These are phyloP conservation scores for Lathronympha strigana DNA, from an alignment of 2,888 invertebrate species.

Conservation along the genomic window DNA sequence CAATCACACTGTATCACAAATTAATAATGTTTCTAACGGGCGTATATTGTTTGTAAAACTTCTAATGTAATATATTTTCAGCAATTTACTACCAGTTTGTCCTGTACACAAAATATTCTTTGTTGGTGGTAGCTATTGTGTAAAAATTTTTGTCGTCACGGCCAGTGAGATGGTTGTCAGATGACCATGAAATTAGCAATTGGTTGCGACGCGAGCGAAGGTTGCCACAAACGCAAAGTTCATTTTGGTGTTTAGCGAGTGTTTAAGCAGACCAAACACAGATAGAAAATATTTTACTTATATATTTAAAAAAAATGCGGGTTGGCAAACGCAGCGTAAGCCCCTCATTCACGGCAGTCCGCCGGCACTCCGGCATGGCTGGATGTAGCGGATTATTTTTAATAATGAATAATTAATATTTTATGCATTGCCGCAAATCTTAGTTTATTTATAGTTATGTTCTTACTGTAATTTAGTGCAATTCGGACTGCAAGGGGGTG, in stretches of 20 bases:
- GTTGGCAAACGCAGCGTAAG: no score
- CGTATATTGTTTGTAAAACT: conserved; percentile 50
- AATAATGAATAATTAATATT: no score
- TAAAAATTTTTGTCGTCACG: conserved; percentile 75
- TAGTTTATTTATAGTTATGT: no score
- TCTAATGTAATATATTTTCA: conserved; percentile 56
- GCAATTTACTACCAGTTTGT: conserved; percentile 54
- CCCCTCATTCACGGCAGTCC: no score
- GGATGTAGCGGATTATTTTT: no score
- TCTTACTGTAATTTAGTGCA: no score
- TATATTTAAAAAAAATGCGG: no score
- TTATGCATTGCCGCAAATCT: no score
- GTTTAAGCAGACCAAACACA: conserved; percentile 27
- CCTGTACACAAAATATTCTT: conserved; percentile 65
- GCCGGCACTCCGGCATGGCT: no score
- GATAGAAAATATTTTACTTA: no score
- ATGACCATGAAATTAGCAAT: conserved; percentile 77
- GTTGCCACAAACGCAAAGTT: conserved; percentile 32
- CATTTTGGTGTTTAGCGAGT: not conserved
- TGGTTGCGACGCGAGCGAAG: conserved; percentile 38
- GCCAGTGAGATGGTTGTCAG: conserved; percentile 74
- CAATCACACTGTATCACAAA: conserved; percentile 55
- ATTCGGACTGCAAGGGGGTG: no score
- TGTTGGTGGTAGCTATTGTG: conserved; percentile 65
- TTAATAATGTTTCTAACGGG: conserved; percentile 49